phyloP scores from a whole-genome alignment of 2,888 invertebrate species.

The Ochropacha duplaris region DNA sequence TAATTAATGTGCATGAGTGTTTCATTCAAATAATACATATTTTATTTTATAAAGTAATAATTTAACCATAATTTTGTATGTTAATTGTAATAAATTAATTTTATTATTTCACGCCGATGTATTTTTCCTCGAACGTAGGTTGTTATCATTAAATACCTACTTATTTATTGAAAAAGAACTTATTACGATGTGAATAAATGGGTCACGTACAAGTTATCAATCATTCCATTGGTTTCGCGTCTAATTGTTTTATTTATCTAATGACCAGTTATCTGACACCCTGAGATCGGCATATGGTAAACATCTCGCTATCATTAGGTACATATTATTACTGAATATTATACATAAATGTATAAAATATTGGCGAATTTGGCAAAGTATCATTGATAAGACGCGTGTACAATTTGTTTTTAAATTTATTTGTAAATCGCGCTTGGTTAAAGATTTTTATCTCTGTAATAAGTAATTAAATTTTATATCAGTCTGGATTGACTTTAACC shows the following conservation, averaged over 20 bases:
- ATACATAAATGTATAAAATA: background rate
- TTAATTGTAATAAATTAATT: background rate
- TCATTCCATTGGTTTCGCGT: constrained; percentile 13
- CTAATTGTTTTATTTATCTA: background rate
- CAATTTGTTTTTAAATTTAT: too few species aligned
- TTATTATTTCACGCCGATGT: constrained; percentile 11
- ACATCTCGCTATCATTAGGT: background rate
- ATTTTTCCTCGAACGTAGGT: constrained; percentile 27
- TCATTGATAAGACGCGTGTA: background rate
- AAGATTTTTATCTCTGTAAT: too few species aligned
- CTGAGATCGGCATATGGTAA: background rate
- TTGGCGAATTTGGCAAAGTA: background rate
- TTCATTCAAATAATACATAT: too few species aligned
- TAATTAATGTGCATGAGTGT: too few species aligned
- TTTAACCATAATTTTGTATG: too few species aligned
- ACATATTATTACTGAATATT: too few species aligned
- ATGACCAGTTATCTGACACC: background rate
- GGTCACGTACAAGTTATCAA: constrained; percentile 33
- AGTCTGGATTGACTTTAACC: too few species aligned
- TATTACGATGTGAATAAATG: constrained; percentile 15
- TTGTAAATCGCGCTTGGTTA: too few species aligned
- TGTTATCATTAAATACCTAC: constrained; percentile 18
- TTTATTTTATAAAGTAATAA: too few species aligned
- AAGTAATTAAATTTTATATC: too few species aligned
- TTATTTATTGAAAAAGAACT: constrained; percentile 30